A percentile compares a stretch with the other conserved stretches of the same genome.
These are phyloP conservation scores for Adoxophyes honmai DNA, from an alignment of 1,140 invertebrate genomes.

Conservation along the genomic window DNA sequence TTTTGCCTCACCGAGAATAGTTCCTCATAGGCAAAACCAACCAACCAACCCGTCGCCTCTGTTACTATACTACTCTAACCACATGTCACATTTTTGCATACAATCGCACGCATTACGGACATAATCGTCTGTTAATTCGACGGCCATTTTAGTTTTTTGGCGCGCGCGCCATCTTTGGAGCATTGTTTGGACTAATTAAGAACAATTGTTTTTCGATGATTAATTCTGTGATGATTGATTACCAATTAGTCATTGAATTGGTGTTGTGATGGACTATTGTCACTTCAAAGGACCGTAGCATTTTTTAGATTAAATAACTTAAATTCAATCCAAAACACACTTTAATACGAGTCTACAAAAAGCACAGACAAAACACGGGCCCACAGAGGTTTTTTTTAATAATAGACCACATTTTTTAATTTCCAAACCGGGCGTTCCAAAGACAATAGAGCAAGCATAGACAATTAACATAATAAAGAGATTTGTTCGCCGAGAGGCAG, in stretches of 20 bases:
- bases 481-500: conserved; percentile 41
- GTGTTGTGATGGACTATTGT: no score
- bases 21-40: background rate
- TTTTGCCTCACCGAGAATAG: background rate
- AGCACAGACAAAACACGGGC: no score
- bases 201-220: background rate
- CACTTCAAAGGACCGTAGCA: no score
- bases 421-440: conserved; percentile 5
- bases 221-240: no score
- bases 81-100: conserved; percentile 10
- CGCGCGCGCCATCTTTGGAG: background rate
- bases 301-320: no score
- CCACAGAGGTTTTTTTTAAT: background rate
- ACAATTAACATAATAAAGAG: conserved; percentile 51
- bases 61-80: background rate
- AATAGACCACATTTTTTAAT: conserved; percentile 9
- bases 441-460: conserved; percentile 20
- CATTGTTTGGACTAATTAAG: conserved; percentile 10
- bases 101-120: conserved; percentile 1
- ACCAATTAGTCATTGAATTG: no score
- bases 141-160: conserved; percentile 7
- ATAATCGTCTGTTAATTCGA: conserved; percentile 12
- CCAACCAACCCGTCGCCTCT: background rate
- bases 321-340: no score
- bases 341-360: no score